A percentile compares a stretch with the other conserved stretches of the same genome.
phyloP scores from a whole-genome alignment of 2,888 invertebrate species.

The Caenorhabditis panamensis region DNA sequence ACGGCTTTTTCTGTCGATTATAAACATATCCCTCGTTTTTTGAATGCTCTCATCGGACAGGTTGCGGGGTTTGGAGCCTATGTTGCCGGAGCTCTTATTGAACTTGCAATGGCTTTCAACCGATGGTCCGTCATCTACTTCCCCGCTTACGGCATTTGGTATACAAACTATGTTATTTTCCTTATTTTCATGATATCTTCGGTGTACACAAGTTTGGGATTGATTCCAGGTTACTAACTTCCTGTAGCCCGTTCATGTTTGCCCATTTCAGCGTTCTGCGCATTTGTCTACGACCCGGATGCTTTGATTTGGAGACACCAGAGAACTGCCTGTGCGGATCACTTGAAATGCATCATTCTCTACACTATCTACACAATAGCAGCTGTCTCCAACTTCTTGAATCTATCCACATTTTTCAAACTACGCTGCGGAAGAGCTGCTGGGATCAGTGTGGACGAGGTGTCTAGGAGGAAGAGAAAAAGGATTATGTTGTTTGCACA shows the following conservation, averaged over 20 bases:
- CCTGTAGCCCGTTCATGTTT: background rate
- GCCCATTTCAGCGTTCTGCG: conserved; percentile 26
- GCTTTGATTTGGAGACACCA: conserved; percentile 29
- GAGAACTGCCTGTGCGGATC: conserved; percentile 12
- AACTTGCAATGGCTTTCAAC: conserved; percentile 47
- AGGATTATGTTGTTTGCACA: conserved; percentile 28
- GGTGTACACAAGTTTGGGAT: conserved; percentile 4
- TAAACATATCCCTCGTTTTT: conserved; percentile 6
- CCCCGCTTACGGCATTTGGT: conserved; percentile 10
- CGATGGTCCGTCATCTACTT: conserved; percentile 26
- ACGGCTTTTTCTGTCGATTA: conserved; percentile 13
- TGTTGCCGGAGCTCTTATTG: conserved; percentile 31
- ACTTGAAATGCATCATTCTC: conserved; percentile 16
- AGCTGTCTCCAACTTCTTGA: conserved; percentile 15
- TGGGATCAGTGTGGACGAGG: conserved; percentile 18
- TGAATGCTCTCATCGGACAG: conserved; percentile 31
- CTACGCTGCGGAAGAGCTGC: conserved; percentile 13
- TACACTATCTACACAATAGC: conserved; percentile 16
- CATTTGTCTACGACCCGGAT: conserved; percentile 42
- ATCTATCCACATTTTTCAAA: conserved; percentile 34
- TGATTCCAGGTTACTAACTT: conserved; percentile 14
- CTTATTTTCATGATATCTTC: conserved; percentile 6
- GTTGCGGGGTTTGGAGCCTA: conserved; percentile 32
- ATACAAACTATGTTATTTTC: conserved; percentile 9
- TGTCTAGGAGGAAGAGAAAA: conserved; percentile 15